phyloP scores from a whole-genome alignment of 2,888 invertebrate species.

The Clepsis dumicolana region DNA sequence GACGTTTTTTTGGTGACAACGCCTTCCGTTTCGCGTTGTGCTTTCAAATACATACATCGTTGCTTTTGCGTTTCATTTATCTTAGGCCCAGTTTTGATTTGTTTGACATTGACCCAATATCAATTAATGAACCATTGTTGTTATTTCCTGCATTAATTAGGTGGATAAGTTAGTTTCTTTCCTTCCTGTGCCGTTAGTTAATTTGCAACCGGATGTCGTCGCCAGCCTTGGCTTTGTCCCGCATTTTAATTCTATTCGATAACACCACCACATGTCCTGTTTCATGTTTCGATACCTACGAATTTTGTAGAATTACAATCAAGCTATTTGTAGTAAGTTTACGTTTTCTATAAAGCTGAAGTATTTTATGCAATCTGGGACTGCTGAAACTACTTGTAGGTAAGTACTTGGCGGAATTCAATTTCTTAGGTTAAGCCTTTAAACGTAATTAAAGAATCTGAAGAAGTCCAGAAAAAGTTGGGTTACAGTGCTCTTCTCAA shows the following conservation, averaged over 20 bases:
- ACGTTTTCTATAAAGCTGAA: too few relatives aligned
- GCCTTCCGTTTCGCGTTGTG: not conserved
- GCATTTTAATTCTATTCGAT: slow-evolving; percentile 14
- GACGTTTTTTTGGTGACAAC: not conserved
- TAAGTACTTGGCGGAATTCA: too few relatives aligned
- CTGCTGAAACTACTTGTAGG: too few relatives aligned
- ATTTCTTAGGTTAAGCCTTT: too few relatives aligned
- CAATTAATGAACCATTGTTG: slow-evolving; percentile 20
- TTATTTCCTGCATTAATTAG: slow-evolving; percentile 32
- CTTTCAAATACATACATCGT: not conserved
- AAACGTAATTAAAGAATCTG: too few relatives aligned
- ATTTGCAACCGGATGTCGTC: slow-evolving; percentile 19
- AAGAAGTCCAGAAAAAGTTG: too few relatives aligned
- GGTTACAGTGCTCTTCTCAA: too few relatives aligned
- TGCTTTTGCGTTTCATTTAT: not conserved
- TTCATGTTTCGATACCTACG: not conserved
- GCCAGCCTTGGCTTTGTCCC: slow-evolving; percentile 27
- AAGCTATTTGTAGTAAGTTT: not conserved
- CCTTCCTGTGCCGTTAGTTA: slow-evolving; percentile 19
- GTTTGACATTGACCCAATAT: slow-evolving; percentile 1
- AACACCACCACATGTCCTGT: not conserved
- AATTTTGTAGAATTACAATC: not conserved
- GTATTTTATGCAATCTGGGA: too few relatives aligned
- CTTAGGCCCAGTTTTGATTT: slow-evolving; percentile 16
- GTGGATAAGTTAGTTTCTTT: slow-evolving; percentile 15